Percentiles rank a stretch among this genome's conserved stretches.
Conservation (phyloP, 2,888 invertebrate species). For the Onchidella celtica region DNA sequence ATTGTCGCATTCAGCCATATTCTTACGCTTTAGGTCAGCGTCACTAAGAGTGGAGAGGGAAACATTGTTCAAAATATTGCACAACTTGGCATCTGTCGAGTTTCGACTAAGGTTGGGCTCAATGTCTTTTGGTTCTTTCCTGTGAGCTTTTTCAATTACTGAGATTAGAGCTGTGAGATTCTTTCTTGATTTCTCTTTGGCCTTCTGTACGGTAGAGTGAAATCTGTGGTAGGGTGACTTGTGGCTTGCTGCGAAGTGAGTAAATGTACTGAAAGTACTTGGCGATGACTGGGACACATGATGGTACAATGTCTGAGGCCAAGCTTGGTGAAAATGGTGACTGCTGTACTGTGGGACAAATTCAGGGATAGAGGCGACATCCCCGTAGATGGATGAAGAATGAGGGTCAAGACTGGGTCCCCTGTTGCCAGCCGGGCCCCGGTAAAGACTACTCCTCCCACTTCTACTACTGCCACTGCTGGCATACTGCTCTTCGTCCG, state of each 20-base stretch:
- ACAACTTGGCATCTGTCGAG: conserved; percentile 47
- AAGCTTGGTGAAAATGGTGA: conserved; percentile 42
- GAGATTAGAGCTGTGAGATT: conserved; percentile 77
- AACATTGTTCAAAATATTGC: conserved; percentile 69
- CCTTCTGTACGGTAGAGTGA: conserved; percentile 29
- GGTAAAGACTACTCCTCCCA: not conserved
- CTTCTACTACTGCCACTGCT: conserved; percentile 39
- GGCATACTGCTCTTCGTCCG: conserved; percentile 52
- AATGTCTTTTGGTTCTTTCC: conserved; percentile 62
- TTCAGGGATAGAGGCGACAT: conserved; percentile 54
- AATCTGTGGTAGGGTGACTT: conserved; percentile 30
- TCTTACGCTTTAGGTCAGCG: conserved; percentile 59
- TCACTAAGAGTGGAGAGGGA: conserved; percentile 59
- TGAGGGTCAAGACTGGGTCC: not conserved
- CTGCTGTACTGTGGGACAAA: conserved; percentile 47
- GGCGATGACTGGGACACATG: not conserved
- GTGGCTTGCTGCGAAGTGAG: not conserved
- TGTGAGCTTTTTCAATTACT: conserved; percentile 75
- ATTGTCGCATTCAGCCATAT: conserved; percentile 73
- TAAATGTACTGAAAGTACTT: not conserved
- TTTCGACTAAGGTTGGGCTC: conserved; percentile 57
- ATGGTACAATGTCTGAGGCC: conserved; percentile 30
- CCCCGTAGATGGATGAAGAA: conserved; percentile 39
- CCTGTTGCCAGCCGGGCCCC: not conserved
- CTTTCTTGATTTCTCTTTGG: conserved; percentile 70